phyloP scores from a whole-genome alignment of 2,888 invertebrate genomes.

The Seladonia tumulorum region DNA sequence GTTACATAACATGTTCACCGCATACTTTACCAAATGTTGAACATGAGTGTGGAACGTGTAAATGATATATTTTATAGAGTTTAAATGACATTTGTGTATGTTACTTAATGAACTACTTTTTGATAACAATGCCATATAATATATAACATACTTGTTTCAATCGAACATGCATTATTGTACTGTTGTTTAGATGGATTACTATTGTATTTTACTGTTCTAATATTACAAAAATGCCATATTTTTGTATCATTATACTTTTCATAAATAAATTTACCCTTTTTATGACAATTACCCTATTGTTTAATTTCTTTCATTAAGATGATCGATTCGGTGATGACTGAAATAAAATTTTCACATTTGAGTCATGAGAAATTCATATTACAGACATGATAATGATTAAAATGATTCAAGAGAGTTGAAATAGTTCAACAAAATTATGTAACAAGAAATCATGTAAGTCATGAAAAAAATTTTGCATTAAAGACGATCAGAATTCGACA shows the following conservation, averaged over 20 bases:
- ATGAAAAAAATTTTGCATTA: neutral
- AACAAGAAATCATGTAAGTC: neutral
- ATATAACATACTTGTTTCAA: slow-evolving; percentile 33
- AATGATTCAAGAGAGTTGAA: too few species aligned
- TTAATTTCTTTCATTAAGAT: neutral
- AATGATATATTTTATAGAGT: slow-evolving; percentile 83
- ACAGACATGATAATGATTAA: neutral
- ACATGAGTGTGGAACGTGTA: neutral
- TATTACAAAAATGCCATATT: slow-evolving; percentile 58
- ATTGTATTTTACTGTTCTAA: slow-evolving; percentile 40
- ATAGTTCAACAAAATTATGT: too few species aligned
- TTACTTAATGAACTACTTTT: slow-evolving; percentile 20
- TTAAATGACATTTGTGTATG: slow-evolving; percentile 75
- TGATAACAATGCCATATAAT: slow-evolving; percentile 22
- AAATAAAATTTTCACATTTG: neutral
- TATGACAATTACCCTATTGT: slow-evolving; percentile 21
- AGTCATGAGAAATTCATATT: neutral
- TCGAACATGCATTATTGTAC: slow-evolving; percentile 46
- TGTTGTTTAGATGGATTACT: slow-evolving; percentile 18
- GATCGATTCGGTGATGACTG: neutral
- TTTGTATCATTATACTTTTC: slow-evolving; percentile 59
- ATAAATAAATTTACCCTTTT: slow-evolving; percentile 66
- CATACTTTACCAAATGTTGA: slow-evolving; percentile 4
- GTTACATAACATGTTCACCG: neutral
- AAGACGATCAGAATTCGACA: too few species aligned